Evolutionary conservation across 92 coral and sea anemone species (phyloP), one percentile per base, ranked within the genome.

Genomic region (Epizoanthus fatuus): DNA sequence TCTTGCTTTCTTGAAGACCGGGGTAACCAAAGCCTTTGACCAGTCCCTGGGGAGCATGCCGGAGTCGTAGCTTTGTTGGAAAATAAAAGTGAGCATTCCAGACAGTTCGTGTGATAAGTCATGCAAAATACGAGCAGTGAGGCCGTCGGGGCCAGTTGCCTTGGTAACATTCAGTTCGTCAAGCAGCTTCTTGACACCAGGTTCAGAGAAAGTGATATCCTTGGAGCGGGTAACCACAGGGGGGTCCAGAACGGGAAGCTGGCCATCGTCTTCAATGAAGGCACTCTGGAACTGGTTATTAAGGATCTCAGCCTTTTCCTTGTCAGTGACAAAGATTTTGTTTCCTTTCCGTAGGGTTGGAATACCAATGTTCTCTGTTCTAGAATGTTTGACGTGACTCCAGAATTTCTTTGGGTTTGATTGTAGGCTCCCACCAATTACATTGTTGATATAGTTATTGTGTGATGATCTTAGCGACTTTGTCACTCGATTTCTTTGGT

Each of bases 271-370:
- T 54, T 55, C 71, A 25, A 66, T 68, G 49, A 86, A 77, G 22
- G 40, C 89, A 39, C 60, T 38, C 69, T 85, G 62, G 66, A 77
- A 86, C 13, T 68, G 86, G 7, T 69, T 67, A 59, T 79, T 79
- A 25, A 86, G 75, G 77, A 62, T 79, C 25, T 86, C 58, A 29
- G 90, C 90, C 74, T 79, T 80, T 69, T 81, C 90, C 63, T 63
- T 81, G 58, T 70, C 69, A 56, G 87, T 69, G 87, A 69, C 70
- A 55, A 67, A 55, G 37, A 55, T 47, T 35, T 62, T 35, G 51
- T 62, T 80, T 22, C 69, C 69, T 49, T 56, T 54, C 51, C 80
- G 79, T 62, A 83, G 79, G 20, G 87, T 83, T 51, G 81, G 87
- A 44, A 83, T 83, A 49, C 58, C 87, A 22, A 38, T 70, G 66